A percentile compares a stretch with the other conserved stretches of the same genome.
Conservation (phyloP, 2,113 vertebrate genomes). For the Pygoscelis antarcticus region DNA sequence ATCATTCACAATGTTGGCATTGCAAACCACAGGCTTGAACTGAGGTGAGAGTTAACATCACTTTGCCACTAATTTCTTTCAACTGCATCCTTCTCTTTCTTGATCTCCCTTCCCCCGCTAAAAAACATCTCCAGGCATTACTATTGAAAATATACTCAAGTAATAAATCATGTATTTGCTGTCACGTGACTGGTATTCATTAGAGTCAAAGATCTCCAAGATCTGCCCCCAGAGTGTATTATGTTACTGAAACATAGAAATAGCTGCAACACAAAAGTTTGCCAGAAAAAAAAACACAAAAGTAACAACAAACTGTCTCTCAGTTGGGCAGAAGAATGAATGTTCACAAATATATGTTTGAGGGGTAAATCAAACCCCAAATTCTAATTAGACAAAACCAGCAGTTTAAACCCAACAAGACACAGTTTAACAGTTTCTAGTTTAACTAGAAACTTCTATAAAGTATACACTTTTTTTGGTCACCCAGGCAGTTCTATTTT, state of each 20-base stretch:
- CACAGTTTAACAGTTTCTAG: neutral
- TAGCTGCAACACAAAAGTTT: conserved; percentile 54
- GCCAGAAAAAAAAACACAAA: conserved; percentile 41
- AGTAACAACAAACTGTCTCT: conserved; percentile 68
- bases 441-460: conserved; percentile 17
- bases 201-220: conserved; percentile 51
- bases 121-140: conserved; percentile 13
- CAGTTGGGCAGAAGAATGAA: conserved; percentile 65
- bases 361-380: conserved; percentile 23
- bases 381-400: conserved; percentile 66
- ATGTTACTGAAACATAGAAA: conserved; percentile 70
- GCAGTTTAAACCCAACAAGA: conserved; percentile 36
- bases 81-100: neutral
- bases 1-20: neutral
- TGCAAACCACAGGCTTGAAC: conserved; percentile 24
- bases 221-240: conserved; percentile 62
- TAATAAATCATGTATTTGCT: conserved; percentile 66
- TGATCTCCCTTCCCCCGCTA: neutral
- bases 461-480: neutral
- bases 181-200: conserved; percentile 58
- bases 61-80: conserved; percentile 16
- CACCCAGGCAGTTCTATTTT: neutral
- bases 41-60: conserved; percentile 23
- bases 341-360: conserved; percentile 65
- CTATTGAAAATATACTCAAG: conserved; percentile 41